These are phyloP conservation scores for Notothenia rossii DNA, from an alignment of 2,113 vertebrate genomes.

Conservation along the genomic window DNA sequence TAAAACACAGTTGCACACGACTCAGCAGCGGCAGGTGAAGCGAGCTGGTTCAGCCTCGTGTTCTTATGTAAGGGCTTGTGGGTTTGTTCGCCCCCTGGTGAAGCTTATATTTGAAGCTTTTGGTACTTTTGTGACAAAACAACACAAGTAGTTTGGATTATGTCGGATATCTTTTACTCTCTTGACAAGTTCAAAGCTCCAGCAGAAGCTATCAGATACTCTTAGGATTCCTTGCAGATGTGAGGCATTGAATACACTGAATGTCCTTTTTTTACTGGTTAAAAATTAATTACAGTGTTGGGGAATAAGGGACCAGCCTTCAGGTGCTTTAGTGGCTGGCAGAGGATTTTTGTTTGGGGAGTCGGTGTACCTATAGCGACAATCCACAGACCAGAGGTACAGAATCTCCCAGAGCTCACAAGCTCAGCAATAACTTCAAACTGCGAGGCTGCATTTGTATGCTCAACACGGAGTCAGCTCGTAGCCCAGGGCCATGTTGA, in stretches of 20 bases:
- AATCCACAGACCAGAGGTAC: slow-evolving; percentile 38
- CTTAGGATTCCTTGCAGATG: background rate
- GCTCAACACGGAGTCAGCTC: slow-evolving; percentile 24
- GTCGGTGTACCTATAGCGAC: slow-evolving; percentile 15
- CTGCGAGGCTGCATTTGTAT: slow-evolving; percentile 58
- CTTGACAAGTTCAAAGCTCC: slow-evolving; percentile 5
- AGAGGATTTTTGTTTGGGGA: slow-evolving; percentile 15
- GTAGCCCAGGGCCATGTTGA: slow-evolving; percentile 48
- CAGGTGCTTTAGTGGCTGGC: slow-evolving; percentile 3
- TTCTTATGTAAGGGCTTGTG: slow-evolving; percentile 11
- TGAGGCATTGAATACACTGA: background rate
- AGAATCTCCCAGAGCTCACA: slow-evolving; percentile 50
- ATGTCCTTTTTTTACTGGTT: slow-evolving; percentile 13
- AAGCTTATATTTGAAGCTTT: slow-evolving; percentile 27
- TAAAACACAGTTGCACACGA: slow-evolving; percentile 30
- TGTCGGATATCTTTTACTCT: background rate
- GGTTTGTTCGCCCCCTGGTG: slow-evolving; percentile 22
- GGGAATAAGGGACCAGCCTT: slow-evolving; percentile 12
- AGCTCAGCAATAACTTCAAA: slow-evolving; percentile 58
- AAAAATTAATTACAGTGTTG: slow-evolving; percentile 12
- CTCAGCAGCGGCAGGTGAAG: slow-evolving; percentile 23
- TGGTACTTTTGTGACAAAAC: slow-evolving; percentile 27
- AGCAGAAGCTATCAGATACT: slow-evolving; percentile 11
- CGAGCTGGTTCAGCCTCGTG: background rate
- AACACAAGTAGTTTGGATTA: slow-evolving; percentile 31